Conservation (phyloP, 1,140 invertebrate genomes). For the Orius insidiosus region DNA sequence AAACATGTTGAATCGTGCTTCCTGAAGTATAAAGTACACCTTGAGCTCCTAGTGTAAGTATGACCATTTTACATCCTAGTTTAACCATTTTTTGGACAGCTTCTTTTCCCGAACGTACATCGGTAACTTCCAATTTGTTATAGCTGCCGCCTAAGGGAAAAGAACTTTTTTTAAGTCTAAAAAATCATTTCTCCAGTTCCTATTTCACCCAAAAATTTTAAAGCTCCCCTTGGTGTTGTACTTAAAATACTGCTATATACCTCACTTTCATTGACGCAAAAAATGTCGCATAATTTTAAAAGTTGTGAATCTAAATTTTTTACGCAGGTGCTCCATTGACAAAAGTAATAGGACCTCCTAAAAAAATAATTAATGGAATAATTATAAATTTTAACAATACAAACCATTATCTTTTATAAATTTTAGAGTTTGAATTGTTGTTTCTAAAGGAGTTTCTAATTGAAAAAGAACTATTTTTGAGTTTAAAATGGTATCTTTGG, state of each 20-base stretch:
- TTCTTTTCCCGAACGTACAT: constrained; percentile 17
- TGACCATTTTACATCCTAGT: constrained; percentile 51
- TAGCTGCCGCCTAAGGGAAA: constrained; percentile 40
- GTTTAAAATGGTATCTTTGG: constrained; percentile 38
- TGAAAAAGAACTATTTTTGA: constrained; percentile 68
- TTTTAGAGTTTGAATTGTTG: constrained; percentile 57
- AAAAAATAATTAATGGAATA: constrained; percentile 4
- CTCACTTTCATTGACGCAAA: constrained; percentile 87
- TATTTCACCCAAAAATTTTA: too few species aligned
- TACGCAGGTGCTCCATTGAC: constrained; percentile 76
- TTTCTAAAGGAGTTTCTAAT: constrained; percentile 61
- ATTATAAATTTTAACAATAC: constrained; percentile 8
- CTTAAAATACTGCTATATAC: constrained; percentile 26
- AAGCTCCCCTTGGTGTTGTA: too few species aligned
- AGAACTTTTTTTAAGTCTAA: too few species aligned
- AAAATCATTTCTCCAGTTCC: too few species aligned
- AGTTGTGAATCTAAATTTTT: constrained; percentile 40
- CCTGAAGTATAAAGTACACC: constrained; percentile 49
- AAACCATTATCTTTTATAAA: constrained; percentile 48
- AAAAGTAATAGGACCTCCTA: constrained; percentile 40
- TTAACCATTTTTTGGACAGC: constrained; percentile 25
- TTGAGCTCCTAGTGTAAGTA: constrained; percentile 63
- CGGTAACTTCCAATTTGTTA: constrained; percentile 36
- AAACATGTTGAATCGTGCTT: constrained; percentile 12
- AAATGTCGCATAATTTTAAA: constrained; percentile 50